Evolutionary conservation across 2,113 vertebrate genomes (phyloP).

Genomic region (Sterna hirundo): DNA sequence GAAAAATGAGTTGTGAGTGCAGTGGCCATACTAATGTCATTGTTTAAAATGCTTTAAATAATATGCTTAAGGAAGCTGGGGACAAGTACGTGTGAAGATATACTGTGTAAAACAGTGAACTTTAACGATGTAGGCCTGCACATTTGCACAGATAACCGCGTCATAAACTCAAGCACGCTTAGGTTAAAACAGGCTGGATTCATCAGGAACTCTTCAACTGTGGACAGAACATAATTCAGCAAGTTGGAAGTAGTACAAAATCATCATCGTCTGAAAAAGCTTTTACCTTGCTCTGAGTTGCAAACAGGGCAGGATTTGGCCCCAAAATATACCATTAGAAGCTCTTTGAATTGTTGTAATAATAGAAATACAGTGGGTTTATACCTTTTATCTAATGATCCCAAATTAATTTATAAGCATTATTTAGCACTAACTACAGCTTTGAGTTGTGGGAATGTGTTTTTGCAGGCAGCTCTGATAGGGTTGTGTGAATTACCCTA

Average conservation of each 20-base stretch:
- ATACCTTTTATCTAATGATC: background rate
- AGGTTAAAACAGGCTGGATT: background rate
- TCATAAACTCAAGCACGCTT: background rate
- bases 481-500: background rate
- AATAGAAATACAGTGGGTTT: background rate
- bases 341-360: background rate
- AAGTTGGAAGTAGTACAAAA: background rate
- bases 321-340: background rate
- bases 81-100: background rate
- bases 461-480: background rate
- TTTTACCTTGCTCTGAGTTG: background rate
- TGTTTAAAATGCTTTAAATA: background rate
- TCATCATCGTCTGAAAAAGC: background rate
- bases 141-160: background rate
- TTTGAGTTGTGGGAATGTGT: background rate
- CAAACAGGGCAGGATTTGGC: background rate
- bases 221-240: background rate
- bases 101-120: background rate
- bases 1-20: background rate
- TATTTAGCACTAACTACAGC: background rate
- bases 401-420: background rate
- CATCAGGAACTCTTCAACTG: background rate
- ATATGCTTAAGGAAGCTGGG: background rate
- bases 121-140: background rate
- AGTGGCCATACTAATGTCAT: background rate